Base-by-base conservation (phyloP, 2,888 invertebrate genomes). In the Rhagonycha fulva region DNA sequence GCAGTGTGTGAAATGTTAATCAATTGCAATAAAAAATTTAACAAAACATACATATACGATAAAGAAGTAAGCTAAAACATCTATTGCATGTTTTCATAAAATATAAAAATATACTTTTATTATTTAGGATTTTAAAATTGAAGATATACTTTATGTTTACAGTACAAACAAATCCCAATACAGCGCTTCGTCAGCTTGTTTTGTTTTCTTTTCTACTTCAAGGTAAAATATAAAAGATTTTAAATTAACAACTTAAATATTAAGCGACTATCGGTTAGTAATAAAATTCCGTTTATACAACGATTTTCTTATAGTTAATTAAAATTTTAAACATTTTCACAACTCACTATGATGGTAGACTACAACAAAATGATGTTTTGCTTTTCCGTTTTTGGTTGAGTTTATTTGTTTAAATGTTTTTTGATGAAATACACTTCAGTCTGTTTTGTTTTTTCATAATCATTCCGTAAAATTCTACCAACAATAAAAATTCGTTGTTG, bases 161-260 rank as follows among this genome's bases (percentile, higher is more conserved):
- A 24, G 63, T 66, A 66, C 63, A 66, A 66, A 66, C 63, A 66
- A 66, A 66, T 66, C 63, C 63, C 63, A 66, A 26, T 66, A 66
- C 26, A 26, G 63, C 24, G 63, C 63, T 66, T 66, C 63, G 63
- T 66, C 63, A 66, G 63, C 26, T 24, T 23, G 11, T 19, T 66
- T 66, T 66, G 47, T 47, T 47, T 47, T 47, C 47, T 47, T 47
- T 47, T n/a, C n/a, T 47, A 47, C 47, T 47, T 47, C 47, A 47
- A 47, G 47, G 47, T 47, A 47, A 47, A 32, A 47, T n/a, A n/a
- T 47, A n/a, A 47, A 47, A 47, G 47, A 47, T 47, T 47, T 47
- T 47, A 47, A 47, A 47, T 47, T 47, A 47, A 47, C 47, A 47
- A 47, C 47, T 47, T 47, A 47, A 47, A 47, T 47, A 47, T 47